phyloP scores from a whole-genome alignment of 2,797 vertebrate genomes.

The Parauchenoglanis punctatus region DNA sequence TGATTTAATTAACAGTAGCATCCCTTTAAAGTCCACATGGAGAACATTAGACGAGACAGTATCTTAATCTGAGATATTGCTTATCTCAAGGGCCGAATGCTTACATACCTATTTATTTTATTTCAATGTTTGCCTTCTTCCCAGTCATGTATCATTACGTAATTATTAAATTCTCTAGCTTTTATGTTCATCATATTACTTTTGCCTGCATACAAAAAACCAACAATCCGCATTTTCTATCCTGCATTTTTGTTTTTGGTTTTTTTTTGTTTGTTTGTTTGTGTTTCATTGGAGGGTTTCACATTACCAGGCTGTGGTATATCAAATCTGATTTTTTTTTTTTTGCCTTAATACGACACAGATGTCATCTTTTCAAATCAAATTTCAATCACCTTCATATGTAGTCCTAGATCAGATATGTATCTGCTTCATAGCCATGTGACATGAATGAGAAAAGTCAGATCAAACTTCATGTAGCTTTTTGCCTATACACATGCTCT shows the following conservation, averaged over 20 bases:
- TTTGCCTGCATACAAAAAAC: neutral
- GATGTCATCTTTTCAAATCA: too few species aligned
- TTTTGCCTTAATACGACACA: too few species aligned
- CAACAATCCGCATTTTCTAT: neutral
- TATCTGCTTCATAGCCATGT: too few species aligned
- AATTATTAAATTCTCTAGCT: neutral
- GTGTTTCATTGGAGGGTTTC: neutral
- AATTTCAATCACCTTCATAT: too few species aligned
- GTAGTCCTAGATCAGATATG: too few species aligned
- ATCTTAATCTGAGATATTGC: neutral
- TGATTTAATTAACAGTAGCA: neutral
- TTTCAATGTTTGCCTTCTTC: neutral
- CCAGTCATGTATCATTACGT: neutral
- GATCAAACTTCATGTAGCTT: too few species aligned
- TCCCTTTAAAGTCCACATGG: neutral
- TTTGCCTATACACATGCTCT: too few species aligned
- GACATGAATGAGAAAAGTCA: too few species aligned
- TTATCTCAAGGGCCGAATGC: neutral
- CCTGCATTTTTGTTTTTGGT: neutral
- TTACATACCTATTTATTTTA: neutral
- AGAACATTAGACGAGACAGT: neutral
- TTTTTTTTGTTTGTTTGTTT: too few species aligned
- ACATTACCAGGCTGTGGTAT: too few species aligned
- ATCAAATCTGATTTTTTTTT: too few species aligned
- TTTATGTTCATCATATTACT: neutral